Evolutionary conservation across 1,140 invertebrate genomes (phyloP).

Genomic region (Zelostemma sp.): DNA sequence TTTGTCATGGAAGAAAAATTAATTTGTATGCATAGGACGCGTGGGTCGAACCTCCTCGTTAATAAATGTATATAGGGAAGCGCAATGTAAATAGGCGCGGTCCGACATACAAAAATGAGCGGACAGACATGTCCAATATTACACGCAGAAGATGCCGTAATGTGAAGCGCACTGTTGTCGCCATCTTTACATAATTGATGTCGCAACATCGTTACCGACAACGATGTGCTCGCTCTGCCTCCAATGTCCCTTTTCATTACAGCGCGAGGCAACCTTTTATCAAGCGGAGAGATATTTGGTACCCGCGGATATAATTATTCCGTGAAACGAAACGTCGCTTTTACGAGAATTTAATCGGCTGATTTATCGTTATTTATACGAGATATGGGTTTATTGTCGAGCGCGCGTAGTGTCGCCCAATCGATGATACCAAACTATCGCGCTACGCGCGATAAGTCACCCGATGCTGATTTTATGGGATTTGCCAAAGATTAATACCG

Average conservation of each 20-base stretch:
- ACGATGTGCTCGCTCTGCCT: constrained; percentile 5
- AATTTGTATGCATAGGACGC: too few species aligned
- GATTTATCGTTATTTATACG: constrained; percentile 47
- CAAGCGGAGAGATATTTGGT: background rate
- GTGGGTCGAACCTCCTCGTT: too few species aligned
- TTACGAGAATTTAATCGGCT: constrained; percentile 46
- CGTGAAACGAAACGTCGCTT: constrained; percentile 35
- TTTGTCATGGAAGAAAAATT: too few species aligned
- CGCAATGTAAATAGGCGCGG: constrained; percentile 18
- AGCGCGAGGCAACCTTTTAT: constrained; percentile 9
- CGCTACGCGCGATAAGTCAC: constrained; percentile 39
- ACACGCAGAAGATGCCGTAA: constrained; percentile 17
- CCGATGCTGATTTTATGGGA: constrained; percentile 44
- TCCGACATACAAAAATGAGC: constrained; percentile 22
- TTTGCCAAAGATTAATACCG: constrained; percentile 46
- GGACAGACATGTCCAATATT: constrained; percentile 21
- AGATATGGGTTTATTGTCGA: constrained; percentile 43
- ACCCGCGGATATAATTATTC: constrained; percentile 29
- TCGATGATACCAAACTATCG: constrained; percentile 40
- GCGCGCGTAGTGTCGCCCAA: constrained; percentile 11
- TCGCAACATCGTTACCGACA: constrained; percentile 2
- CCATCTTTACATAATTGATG: constrained; percentile 33
- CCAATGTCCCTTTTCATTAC: background rate
- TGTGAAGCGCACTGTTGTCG: constrained; percentile 25
- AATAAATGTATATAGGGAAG: too few species aligned